Percentiles rank a stretch among this genome's conserved stretches.
phyloP scores from a whole-genome alignment of 2,888 invertebrate genomes.

The Acronicta aceris region DNA sequence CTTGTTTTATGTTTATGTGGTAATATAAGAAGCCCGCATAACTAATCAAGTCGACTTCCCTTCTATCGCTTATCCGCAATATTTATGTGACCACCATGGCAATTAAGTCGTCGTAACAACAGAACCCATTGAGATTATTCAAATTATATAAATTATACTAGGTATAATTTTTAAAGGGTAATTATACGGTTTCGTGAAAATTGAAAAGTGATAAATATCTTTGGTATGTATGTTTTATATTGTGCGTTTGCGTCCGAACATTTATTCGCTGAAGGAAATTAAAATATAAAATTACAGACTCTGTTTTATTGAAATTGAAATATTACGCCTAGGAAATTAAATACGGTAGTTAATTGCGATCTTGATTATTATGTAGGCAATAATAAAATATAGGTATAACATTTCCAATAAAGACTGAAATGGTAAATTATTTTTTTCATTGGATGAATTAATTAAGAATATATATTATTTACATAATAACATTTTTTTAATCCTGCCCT shows the following conservation, averaged over 20 bases:
- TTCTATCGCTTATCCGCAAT: slow-evolving; percentile 73
- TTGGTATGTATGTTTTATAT: slow-evolving; percentile 7
- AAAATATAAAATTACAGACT: slow-evolving; percentile 17
- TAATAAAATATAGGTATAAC: neutral
- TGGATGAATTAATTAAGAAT: too few species aligned
- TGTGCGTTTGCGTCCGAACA: slow-evolving; percentile 7
- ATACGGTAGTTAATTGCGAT: neutral
- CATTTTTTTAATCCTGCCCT: too few species aligned
- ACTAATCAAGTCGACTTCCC: slow-evolving; percentile 67
- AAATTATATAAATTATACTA: slow-evolving; percentile 46
- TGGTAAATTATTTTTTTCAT: too few species aligned
- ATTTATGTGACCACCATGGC: slow-evolving; percentile 81
- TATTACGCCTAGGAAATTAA: neutral
- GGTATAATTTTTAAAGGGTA: slow-evolving; percentile 43
- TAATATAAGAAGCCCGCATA: slow-evolving; percentile 78
- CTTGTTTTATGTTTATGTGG: slow-evolving; percentile 51
- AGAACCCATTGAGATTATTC: slow-evolving; percentile 46
- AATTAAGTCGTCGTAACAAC: slow-evolving; percentile 62
- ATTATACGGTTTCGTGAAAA: slow-evolving; percentile 32
- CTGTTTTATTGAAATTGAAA: slow-evolving; percentile 3
- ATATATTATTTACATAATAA: too few species aligned
- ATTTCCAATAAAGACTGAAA: neutral
- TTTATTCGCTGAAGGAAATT: slow-evolving; percentile 16
- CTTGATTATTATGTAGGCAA: slow-evolving; percentile 2
- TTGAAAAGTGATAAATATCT: slow-evolving; percentile 46